phyloP scores from a whole-genome alignment of 30 jellyfish, hydroid and myxozoan genomes.

The Chironex yamaguchii region DNA sequence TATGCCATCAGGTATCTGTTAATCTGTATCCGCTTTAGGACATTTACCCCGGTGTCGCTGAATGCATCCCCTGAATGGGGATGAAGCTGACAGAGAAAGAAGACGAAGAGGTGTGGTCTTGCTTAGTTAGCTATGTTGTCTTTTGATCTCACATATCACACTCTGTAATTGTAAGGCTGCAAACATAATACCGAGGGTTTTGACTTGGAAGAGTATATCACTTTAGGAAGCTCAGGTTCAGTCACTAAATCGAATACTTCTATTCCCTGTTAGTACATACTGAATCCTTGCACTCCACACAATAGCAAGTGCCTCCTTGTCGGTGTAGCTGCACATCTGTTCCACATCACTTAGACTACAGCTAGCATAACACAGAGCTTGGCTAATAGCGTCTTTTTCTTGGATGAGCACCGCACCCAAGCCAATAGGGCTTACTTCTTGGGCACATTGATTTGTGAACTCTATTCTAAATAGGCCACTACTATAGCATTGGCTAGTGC shows the following conservation, averaged over 20 bases:
- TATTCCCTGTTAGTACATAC: neutral
- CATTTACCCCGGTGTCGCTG: too few relatives aligned
- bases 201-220: neutral
- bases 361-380: constrained; percentile 58
- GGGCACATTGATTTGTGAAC: neutral
- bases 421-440: constrained; percentile 57
- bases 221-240: neutral
- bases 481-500: neutral
- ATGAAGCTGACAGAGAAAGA: too few relatives aligned
- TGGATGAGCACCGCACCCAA: constrained; percentile 70
- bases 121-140: neutral
- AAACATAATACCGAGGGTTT: neutral
- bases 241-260: neutral
- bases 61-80: too few relatives aligned
- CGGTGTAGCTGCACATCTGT: constrained; percentile 31
- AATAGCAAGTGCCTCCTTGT: constrained; percentile 67
- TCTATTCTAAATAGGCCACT: neutral
- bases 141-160: neutral
- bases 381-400: neutral
- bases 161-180: neutral
- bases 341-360: constrained; percentile 41
- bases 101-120: too few relatives aligned
- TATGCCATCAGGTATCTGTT: too few relatives aligned
- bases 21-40: too few relatives aligned
- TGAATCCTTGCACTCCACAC: neutral